phyloP scores from a whole-genome alignment of 2,888 invertebrate species.

The Heliconius ismenius region DNA sequence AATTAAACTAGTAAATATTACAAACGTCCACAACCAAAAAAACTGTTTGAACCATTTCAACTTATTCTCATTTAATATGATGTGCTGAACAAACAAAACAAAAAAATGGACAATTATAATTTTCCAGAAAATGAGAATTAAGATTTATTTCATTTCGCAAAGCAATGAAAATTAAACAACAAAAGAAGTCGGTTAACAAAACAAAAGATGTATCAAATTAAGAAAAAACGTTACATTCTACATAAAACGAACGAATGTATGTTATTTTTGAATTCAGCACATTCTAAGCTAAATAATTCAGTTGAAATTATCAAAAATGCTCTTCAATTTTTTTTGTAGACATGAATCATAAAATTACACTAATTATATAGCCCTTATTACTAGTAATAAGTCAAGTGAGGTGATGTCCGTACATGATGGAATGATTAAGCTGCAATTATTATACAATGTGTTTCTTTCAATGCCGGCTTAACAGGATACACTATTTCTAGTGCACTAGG shows the following conservation, averaged over 20 bases:
- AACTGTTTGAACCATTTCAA: neutral
- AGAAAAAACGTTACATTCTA: no score
- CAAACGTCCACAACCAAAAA: neutral
- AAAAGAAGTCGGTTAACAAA: no score
- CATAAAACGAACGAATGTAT: no score
- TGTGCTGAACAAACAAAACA: neutral
- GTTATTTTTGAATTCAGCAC: neutral
- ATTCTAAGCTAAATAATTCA: neutral
- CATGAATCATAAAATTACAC: conserved; percentile 2
- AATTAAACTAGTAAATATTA: conserved; percentile 18
- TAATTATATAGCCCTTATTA: conserved; percentile 20
- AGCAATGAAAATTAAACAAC: neutral
- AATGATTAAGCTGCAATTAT: conserved; percentile 31
- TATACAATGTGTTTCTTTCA: conserved; percentile 1
- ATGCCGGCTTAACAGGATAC: neutral
- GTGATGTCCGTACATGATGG: conserved; percentile 26
- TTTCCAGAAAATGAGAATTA: neutral
- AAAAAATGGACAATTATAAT: no score
- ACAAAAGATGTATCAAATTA: no score
- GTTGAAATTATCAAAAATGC: neutral
- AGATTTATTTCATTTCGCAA: neutral
- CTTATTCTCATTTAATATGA: neutral
- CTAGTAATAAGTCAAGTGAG: conserved; percentile 23
- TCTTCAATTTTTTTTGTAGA: neutral
- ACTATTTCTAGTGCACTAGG: neutral